Percentiles rank a stretch among this genome's conserved stretches.
Conservation (phyloP, 2,797 vertebrate species). For the Acanthurus leucopareius region DNA sequence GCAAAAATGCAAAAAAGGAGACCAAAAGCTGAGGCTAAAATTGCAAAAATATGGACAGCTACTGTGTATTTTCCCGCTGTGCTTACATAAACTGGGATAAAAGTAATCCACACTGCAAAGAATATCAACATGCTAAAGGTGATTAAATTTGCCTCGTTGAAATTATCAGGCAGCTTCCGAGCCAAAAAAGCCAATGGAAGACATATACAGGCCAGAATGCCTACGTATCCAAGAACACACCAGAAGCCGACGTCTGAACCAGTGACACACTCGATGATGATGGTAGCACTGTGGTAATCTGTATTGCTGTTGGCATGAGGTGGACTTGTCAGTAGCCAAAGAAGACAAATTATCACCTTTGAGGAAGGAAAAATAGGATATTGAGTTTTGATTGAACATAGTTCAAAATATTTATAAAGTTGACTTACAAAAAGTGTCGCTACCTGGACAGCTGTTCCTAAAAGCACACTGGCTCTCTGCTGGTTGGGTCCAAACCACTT, state of each 20-base stretch:
- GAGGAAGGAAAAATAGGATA: not conserved
- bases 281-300: constrained; percentile 69
- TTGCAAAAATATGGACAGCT: constrained; percentile 85
- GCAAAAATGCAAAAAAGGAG: constrained; percentile 82
- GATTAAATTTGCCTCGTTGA: constrained; percentile 84
- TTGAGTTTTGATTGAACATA: not conserved
- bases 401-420: not conserved
- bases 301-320: constrained; percentile 74
- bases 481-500: constrained; percentile 82
- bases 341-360: constrained; percentile 77
- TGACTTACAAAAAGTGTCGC: not conserved
- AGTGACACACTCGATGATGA: constrained; percentile 79
- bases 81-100: constrained; percentile 84
- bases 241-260: constrained; percentile 80
- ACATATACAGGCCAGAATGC: constrained; percentile 75
- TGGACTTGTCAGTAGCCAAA: constrained; percentile 79
- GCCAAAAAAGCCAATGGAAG: constrained; percentile 82
- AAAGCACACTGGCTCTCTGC: constrained; percentile 77
- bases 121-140: constrained; percentile 87
- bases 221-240: constrained; percentile 80
- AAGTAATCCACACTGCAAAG: constrained; percentile 83
- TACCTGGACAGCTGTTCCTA: constrained; percentile 79
- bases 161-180: constrained; percentile 82
- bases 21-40: constrained; percentile 81
- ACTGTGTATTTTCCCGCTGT: constrained; percentile 84